Conservation (phyloP, 1,140 invertebrate genomes). For the Oncopeltus fasciatus region DNA sequence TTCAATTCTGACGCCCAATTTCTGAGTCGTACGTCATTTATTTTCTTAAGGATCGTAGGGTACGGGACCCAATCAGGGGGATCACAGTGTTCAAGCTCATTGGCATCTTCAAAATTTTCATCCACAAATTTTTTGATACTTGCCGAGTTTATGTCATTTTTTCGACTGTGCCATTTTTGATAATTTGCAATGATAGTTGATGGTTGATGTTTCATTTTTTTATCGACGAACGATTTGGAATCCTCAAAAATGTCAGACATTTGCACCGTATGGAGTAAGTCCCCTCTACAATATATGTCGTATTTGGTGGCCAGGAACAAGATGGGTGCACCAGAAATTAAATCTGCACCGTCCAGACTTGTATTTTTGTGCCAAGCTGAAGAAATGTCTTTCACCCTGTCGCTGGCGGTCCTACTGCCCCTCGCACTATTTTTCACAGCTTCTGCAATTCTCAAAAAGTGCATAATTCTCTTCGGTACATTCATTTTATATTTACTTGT, state of each 20-base stretch:
- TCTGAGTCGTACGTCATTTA: conserved; percentile 50
- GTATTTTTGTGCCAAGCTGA: too few species aligned
- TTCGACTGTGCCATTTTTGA: background rate
- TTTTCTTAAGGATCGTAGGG: conserved; percentile 46
- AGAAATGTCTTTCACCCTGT: too few species aligned
- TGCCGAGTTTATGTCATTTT: conserved; percentile 10
- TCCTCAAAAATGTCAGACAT: background rate
- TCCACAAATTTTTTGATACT: conserved; percentile 46
- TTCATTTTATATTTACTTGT: too few species aligned
- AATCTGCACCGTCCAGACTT: too few species aligned
- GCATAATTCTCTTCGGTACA: too few species aligned
- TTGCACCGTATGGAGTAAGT: conserved; percentile 3
- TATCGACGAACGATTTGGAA: conserved; percentile 12
- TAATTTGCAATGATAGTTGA: conserved; percentile 13
- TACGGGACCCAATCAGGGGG: conserved; percentile 59
- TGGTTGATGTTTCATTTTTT: conserved; percentile 5
- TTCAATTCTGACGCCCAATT: conserved; percentile 54
- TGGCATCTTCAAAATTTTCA: conserved; percentile 54
- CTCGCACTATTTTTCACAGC: too few species aligned
- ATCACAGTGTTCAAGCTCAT: conserved; percentile 38
- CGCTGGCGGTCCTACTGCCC: too few species aligned
- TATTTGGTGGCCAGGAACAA: too few species aligned
- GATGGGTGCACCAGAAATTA: too few species aligned
- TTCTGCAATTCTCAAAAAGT: too few species aligned
- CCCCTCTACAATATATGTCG: conserved; percentile 7